Conservation (phyloP, 2,888 invertebrate species). For the Oscheius sp. region DNA sequence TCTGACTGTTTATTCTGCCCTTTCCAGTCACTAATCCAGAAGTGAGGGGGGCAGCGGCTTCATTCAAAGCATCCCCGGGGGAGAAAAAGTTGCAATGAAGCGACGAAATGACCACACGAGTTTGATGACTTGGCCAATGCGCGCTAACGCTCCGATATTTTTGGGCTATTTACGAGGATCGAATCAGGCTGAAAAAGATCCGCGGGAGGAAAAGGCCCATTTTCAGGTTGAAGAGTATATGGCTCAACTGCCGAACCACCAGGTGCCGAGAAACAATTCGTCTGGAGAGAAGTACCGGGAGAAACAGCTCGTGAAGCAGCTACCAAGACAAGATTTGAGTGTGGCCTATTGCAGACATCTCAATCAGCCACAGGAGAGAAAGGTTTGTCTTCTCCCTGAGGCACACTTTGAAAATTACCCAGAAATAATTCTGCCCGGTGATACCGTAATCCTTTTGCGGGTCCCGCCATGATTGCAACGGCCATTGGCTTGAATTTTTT, state of each 20-base stretch:
- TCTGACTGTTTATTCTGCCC: slow-evolving; percentile 22
- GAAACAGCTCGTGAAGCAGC: slow-evolving; percentile 86
- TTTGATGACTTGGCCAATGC: slow-evolving; percentile 2
- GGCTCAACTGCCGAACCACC: slow-evolving; percentile 85
- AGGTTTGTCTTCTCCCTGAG: slow-evolving; percentile 37
- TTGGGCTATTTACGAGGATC: slow-evolving; percentile 18
- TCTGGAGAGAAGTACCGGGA: slow-evolving; percentile 84
- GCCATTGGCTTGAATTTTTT: too few species aligned
- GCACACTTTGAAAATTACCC: too few species aligned
- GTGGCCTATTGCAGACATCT: slow-evolving; percentile 89
- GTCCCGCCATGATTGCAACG: too few species aligned
- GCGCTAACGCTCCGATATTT: slow-evolving; percentile 10
- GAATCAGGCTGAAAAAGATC: not conserved
- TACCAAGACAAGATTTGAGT: slow-evolving; percentile 90
- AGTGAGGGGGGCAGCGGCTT: slow-evolving; percentile 8
- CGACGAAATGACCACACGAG: too few species aligned
- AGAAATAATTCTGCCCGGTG: too few species aligned
- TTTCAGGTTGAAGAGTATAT: slow-evolving; percentile 90
- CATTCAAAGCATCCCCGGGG: slow-evolving; percentile 23
- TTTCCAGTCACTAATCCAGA: slow-evolving; percentile 25
- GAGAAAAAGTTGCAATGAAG: slow-evolving; percentile 11
- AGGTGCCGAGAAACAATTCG: slow-evolving; percentile 83
- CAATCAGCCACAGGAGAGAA: slow-evolving; percentile 77
- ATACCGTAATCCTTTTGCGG: too few species aligned
- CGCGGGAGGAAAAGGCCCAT: not conserved